These are phyloP conservation scores for Apteryx owenii DNA, from an alignment of 2,113 vertebrate species.

Conservation along the genomic window DNA sequence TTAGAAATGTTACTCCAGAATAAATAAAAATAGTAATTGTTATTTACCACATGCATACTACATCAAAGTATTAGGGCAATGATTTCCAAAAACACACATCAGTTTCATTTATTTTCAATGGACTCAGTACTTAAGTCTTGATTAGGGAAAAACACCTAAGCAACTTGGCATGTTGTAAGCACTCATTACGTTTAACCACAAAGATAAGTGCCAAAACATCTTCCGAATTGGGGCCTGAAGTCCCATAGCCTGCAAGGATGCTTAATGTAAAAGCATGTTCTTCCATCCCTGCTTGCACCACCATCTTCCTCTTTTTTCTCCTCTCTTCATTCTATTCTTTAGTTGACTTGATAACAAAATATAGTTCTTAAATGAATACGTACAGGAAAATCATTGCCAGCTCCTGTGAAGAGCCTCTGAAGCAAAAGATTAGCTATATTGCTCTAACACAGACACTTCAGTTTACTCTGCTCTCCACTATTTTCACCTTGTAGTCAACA, in stretches of 20 bases:
- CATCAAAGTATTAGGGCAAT: not conserved
- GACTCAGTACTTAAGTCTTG: not conserved
- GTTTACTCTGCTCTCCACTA: not conserved
- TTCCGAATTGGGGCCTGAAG: not conserved
- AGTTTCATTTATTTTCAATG: not conserved
- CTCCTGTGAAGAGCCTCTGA: not conserved
- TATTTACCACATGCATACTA: not conserved
- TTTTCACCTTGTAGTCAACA: slow-evolving; percentile 1
- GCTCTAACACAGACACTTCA: not conserved
- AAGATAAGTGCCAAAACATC: not conserved
- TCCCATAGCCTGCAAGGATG: not conserved
- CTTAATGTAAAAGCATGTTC: not conserved
- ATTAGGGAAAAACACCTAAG: not conserved
- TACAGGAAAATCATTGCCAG: not conserved
- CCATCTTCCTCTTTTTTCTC: not conserved
- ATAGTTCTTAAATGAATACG: not conserved
- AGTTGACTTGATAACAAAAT: slow-evolving; percentile 6
- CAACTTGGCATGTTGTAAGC: not conserved
- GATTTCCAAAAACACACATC: not conserved
- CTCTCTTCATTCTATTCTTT: not conserved
- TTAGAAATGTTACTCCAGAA: not conserved
- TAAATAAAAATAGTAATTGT: not conserved
- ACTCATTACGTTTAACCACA: not conserved
- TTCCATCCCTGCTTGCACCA: not conserved
- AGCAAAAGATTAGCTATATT: not conserved